Base-by-base conservation (phyloP, 2,797 vertebrate species). In the Channallabes apus region DNA sequence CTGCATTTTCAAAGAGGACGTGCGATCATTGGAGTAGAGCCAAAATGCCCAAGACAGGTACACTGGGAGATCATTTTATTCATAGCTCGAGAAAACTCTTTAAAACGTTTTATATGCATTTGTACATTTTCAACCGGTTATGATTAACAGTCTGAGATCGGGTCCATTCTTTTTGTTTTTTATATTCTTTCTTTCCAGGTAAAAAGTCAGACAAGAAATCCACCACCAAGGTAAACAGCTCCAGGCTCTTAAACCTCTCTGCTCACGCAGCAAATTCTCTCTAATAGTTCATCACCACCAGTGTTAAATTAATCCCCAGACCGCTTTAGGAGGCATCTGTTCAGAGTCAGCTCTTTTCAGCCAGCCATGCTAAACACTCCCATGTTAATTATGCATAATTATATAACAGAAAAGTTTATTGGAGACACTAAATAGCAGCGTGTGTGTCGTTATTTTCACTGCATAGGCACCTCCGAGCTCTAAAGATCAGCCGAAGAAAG, bases 131-230 rank as follows among this genome's bases (percentile, higher is more conserved):
- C 22, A 54, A 5, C 24, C 6, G 20, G 12, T 29, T 15, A 72
- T 64, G 41, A 24, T 64, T 9, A 83, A 61, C 15, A 35, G 62
- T 3, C 17, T 51, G 22, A 65, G 61, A 8, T 59, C 6, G 46
- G 2, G 11, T 18, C 58, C 56, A 8, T 18, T 65, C 29, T 84
- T 18, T 58, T 22, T 35, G 0, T 6, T 24, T 22, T 76, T 77
- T 24, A 5, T 7, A 85, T 86, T 58, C 20, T 85, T 82, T 87
- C 68, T n/a, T n/a, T n/a, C n/a, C 87, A 96, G 95, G 95, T 93
- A 96, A 95, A 88, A 96, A 96, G 91, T 93, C 93, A 87, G 95
- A 96, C 92, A 96, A 96, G 95, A 96, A 96, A 93, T 94, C 94
- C 91, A 81, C 93, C 92, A 94, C 94, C 84, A 96, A 96, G 95